These are phyloP conservation scores for Ophiothrix spiculata DNA, from an alignment of 35 echinoderm and acorn worm species.

Conservation along the genomic window DNA sequence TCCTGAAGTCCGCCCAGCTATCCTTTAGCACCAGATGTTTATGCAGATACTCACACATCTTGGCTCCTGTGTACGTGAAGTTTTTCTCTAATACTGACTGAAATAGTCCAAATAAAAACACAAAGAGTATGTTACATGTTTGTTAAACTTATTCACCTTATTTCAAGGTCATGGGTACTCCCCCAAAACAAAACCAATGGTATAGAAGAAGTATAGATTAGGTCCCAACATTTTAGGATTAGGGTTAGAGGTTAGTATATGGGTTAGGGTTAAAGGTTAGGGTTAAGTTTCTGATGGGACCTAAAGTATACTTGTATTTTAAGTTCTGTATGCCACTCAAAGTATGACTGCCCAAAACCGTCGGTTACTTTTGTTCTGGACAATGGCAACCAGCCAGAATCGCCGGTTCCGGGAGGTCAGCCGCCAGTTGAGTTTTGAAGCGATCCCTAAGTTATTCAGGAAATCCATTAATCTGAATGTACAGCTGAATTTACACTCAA, in stretches of 20 bases:
- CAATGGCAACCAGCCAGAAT: no score
- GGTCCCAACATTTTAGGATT: background rate
- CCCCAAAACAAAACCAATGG: background rate
- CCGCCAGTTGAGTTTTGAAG: no score
- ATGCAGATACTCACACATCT: constrained; percentile 52
- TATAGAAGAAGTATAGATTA: background rate
- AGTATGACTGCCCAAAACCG: no score
- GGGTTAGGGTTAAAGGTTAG: no score
- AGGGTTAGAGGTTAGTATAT: background rate
- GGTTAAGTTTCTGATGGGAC: no score
- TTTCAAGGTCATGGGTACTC: background rate
- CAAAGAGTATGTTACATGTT: background rate
- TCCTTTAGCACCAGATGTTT: constrained; percentile 32
- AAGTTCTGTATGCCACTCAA: no score
- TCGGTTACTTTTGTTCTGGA: no score
- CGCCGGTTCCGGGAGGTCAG: no score
- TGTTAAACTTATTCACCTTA: background rate
- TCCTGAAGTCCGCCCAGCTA: constrained; percentile 25
- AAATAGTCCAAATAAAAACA: constrained; percentile 21
- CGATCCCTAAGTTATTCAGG: no score
- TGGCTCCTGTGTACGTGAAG: constrained; percentile 82
- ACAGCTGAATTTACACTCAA: no score
- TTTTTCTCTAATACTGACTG: constrained; percentile 74
- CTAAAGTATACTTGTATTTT: no score
- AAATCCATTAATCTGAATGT: no score